Evolutionary conservation across 2,888 invertebrate species (phyloP), one percentile per base, ranked within the genome.

Genomic region (Mythimna albipuncta): DNA sequence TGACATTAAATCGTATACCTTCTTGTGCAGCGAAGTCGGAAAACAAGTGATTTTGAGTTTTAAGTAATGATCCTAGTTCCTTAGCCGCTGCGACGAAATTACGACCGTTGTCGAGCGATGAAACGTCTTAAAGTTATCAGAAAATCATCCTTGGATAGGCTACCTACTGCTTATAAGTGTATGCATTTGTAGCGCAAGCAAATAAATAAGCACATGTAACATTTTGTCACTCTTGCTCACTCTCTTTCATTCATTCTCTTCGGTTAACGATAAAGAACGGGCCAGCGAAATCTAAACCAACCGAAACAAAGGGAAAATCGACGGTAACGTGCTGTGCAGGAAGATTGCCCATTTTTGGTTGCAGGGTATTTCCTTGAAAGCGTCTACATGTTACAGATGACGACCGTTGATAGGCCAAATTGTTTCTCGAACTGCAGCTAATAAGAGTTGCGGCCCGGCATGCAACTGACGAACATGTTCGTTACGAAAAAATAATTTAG

Each of bases 261-360:
- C 41, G 61, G 44, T 61, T 61, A 21, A 61, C 6, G 61, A 61
- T 61, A 61, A 61, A 61, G 61, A 61, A 61, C 21, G 61, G 44
- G 61, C 61, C 35, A 61, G 61, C 61, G 9, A 61, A 61, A 10
- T 61, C 61, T 11, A 61, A 44, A 41, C 61, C 61, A 61, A 61
- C 61, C 21, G 61, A 59, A 2, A n/a, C 19, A 3, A 35, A 35
- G 6, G 35, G 35, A 35, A 35, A 35, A 10, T 13, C 16, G 6
- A 38, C 59, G 9, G 59, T 59, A 59, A 59, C 35, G 5, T 11
- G 41, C 38, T 59, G 59, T 41, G 38, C 38, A n/a, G 59, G 41
- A 38, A 59, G 59, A 41, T 59, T 59, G 1, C 59, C 41, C 59
- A 59, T 59, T 38, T 59, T 41, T 5, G 59, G 41, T 10, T 59